These are phyloP conservation scores for human DNA, from an alignment of 2,113 vertebrate genomes.

Conservation along the genomic window GRCh38 chr16:83581001-83581500, in stretches of 20 bases:
- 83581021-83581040: constrained; percentile 18
- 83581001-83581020: not conserved
- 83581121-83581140: not conserved
- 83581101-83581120: not conserved
- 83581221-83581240: not conserved
- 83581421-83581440: not conserved
- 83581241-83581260: rapidly evolving
- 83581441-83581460: not conserved
- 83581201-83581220: not conserved
- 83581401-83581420: not conserved
- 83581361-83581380: not conserved
- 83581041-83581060: not conserved
- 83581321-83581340: not conserved
- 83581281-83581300: not conserved
- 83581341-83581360: not conserved
- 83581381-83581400: not conserved
- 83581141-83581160: not conserved
- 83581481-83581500: not conserved
- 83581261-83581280: not conserved
- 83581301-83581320: not conserved
- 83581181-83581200: not conserved
- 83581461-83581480: not conserved
- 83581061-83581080: constrained; percentile 18
- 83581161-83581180: not conserved
- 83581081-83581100: constrained; percentile 36